These are phyloP conservation scores for Apeira syringaria DNA, from an alignment of 2,888 invertebrate genomes.

Conservation along the genomic window DNA sequence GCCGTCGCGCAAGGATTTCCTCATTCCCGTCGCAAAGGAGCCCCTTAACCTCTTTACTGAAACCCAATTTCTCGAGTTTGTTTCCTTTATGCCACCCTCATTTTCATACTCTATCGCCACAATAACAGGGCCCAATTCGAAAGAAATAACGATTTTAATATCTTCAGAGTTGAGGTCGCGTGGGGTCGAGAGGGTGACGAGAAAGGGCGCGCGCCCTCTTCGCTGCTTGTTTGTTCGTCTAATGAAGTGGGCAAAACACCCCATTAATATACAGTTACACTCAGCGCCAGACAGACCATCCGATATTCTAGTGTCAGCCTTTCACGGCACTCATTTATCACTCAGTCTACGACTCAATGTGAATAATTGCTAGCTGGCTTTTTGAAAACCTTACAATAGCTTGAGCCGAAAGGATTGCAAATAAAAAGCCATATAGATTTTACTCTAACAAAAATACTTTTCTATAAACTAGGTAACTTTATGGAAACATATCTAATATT, in stretches of 20 bases:
- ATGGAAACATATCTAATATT: too few species aligned
- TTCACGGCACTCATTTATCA: conserved; percentile 31
- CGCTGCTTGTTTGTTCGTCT: conserved; percentile 71
- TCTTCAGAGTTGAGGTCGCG: conserved; percentile 38
- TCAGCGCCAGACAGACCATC: conserved; percentile 44
- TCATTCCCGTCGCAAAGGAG: conserved; percentile 23
- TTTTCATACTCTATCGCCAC: conserved; percentile 39
- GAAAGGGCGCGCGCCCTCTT: conserved; percentile 56
- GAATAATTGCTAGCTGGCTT: conserved; percentile 2
- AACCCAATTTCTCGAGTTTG: conserved; percentile 37
- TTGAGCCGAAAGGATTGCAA: too few species aligned
- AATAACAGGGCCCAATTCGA: conserved; percentile 41
- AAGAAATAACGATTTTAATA: conserved; percentile 41
- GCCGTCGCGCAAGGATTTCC: conserved; percentile 24
- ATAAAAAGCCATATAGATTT: too few species aligned
- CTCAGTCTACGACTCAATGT: conserved; percentile 21
- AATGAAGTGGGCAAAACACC: conserved; percentile 72
- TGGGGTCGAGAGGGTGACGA: conserved; percentile 62
- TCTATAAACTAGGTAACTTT: too few species aligned
- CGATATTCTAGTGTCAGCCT: conserved; percentile 37
- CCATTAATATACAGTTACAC: conserved; percentile 70
- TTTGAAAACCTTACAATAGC: not conserved
- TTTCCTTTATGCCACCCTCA: conserved; percentile 33
- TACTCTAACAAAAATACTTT: too few species aligned
- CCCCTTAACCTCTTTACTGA: conserved; percentile 35